A percentile compares a stretch with the other conserved stretches of the same genome.
These are phyloP conservation scores for Sciurus vulgaris DNA, from an alignment of 2,797 vertebrate genomes.

Conservation along the genomic window DNA sequence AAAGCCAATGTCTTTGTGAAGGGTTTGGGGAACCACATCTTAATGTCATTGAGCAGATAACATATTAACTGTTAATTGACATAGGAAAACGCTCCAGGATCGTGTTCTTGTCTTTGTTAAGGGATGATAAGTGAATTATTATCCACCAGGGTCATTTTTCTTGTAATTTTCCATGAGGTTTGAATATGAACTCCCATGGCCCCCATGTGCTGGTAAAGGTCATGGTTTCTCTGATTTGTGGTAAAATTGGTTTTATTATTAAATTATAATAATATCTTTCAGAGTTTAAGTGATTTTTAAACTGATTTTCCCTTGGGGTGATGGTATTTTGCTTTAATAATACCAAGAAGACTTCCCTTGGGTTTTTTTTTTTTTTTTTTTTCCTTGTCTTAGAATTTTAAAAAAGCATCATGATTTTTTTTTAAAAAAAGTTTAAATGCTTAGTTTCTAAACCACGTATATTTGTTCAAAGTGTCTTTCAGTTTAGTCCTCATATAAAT, in stretches of 20 bases:
- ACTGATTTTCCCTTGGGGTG: slow-evolving; percentile 38
- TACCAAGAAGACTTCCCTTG: slow-evolving; percentile 20
- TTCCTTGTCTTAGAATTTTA: slow-evolving; percentile 12
- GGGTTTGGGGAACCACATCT: slow-evolving; percentile 72
- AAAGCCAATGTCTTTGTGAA: slow-evolving; percentile 72
- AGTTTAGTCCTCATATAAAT: not conserved
- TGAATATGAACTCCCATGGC: not conserved
- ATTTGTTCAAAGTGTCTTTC: slow-evolving; percentile 32
- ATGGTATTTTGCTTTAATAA: slow-evolving; percentile 26
- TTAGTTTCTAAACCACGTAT: slow-evolving; percentile 28
- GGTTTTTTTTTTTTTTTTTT: not conserved
- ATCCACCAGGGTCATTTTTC: not conserved
- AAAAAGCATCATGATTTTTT: not conserved
- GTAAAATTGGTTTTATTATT: slow-evolving; percentile 43
- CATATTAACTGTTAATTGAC: slow-evolving; percentile 83
- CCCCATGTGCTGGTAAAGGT: not conserved
- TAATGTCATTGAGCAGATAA: slow-evolving; percentile 80
- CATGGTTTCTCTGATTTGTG: not conserved
- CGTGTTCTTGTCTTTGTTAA: slow-evolving; percentile 77
- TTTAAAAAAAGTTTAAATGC: not conserved
- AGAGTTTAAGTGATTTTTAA: slow-evolving; percentile 55
- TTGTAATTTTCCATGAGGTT: not conserved
- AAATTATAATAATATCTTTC: slow-evolving; percentile 53
- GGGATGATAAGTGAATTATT: slow-evolving; percentile 14
- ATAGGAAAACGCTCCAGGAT: slow-evolving; percentile 78